Conservation (phyloP, 2,113 vertebrate species). For the Agapornis roseicollis region DNA sequence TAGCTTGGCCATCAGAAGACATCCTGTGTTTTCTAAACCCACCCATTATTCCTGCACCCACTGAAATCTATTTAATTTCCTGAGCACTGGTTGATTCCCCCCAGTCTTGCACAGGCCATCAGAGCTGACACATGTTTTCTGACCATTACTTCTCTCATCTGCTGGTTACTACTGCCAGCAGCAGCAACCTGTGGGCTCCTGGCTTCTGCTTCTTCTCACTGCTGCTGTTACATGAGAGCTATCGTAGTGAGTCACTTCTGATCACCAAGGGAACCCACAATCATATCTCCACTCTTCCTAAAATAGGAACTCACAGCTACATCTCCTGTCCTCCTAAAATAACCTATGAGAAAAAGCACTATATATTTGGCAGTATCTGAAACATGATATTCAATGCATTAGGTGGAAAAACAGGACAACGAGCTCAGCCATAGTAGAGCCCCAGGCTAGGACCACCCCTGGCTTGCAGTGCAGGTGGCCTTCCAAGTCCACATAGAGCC, state of each 20-base stretch:
- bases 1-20: background rate
- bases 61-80: background rate
- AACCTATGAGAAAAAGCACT: background rate
- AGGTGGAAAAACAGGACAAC: background rate
- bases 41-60: background rate
- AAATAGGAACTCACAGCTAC: constrained; percentile 30
- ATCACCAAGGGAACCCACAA: constrained; percentile 38
- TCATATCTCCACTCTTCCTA: background rate
- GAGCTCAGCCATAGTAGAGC: background rate
- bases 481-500: background rate
- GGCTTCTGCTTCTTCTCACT: background rate
- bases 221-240: background rate
- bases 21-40: background rate
- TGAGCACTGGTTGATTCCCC: background rate
- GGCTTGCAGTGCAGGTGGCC: background rate
- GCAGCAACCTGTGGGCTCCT: background rate
- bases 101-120: background rate
- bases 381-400: background rate
- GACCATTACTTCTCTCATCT: background rate
- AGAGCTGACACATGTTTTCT: background rate
- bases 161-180: background rate
- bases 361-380: background rate
- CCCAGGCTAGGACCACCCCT: background rate
- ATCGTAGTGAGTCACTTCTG: background rate
- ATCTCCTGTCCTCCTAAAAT: background rate